These are phyloP conservation scores for Magallana gigas DNA, from an alignment of 1,140 invertebrate species.

Conservation along the genomic window DNA sequence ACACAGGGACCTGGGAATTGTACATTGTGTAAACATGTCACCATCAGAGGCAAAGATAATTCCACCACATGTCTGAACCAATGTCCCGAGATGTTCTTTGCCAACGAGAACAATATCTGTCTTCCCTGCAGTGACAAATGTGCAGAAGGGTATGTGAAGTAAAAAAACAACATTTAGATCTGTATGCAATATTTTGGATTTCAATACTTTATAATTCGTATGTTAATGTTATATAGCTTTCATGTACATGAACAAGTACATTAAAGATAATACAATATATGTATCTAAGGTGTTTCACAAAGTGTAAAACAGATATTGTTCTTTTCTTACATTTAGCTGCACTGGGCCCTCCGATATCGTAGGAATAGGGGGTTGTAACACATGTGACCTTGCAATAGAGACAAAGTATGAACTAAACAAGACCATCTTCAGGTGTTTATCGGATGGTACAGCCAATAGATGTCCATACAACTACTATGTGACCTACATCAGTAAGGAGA, in stretches of 20 bases:
- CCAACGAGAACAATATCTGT: slow-evolving; percentile 85
- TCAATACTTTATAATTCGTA: too few species aligned
- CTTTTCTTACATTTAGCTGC: slow-evolving; percentile 83
- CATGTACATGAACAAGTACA: too few species aligned
- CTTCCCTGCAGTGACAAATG: slow-evolving; percentile 92
- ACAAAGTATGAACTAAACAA: slow-evolving; percentile 76
- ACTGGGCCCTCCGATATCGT: slow-evolving; percentile 92
- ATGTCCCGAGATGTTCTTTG: slow-evolving; percentile 88
- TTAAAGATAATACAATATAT: too few species aligned
- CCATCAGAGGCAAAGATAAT: slow-evolving; percentile 72
- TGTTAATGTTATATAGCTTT: too few species aligned
- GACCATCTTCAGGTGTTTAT: slow-evolving; percentile 62
- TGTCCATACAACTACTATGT: slow-evolving; percentile 64
- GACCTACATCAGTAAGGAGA: slow-evolving; percentile 2
- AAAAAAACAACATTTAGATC: too few species aligned
- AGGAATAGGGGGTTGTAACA: slow-evolving; percentile 89
- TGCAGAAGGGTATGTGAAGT: slow-evolving; percentile 82
- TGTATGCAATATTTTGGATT: too few species aligned
- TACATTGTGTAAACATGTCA: slow-evolving; percentile 89
- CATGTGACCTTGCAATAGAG: slow-evolving; percentile 93
- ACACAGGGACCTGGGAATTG: slow-evolving; percentile 88
- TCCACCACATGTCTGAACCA: slow-evolving; percentile 88
- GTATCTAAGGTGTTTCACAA: too few species aligned
- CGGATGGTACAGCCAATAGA: slow-evolving; percentile 13
- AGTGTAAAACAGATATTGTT: too few species aligned